phyloP scores from a whole-genome alignment of 2,797 vertebrate species.

The Channallabes apus region DNA sequence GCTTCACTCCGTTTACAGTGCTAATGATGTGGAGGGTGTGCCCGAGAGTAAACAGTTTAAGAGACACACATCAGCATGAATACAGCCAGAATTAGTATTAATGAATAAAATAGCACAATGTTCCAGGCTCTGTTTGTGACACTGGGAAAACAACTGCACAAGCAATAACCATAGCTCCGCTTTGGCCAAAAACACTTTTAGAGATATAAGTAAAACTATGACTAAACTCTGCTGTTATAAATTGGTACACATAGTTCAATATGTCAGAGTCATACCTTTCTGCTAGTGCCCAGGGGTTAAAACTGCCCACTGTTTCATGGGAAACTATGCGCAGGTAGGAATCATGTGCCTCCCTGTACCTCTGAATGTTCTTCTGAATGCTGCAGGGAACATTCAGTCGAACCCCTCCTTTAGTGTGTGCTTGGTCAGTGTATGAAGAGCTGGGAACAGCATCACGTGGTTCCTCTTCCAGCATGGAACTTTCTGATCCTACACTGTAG shows the following conservation, averaged over 20 bases:
- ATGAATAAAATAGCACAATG: constrained; percentile 13
- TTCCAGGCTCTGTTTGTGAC: constrained; percentile 5
- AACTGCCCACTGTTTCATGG: constrained; percentile 78
- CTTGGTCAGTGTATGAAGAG: constrained; percentile 42
- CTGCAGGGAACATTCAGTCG: constrained; percentile 72
- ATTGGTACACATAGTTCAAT: neutral
- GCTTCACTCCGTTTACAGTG: constrained; percentile 67
- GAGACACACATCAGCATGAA: constrained; percentile 35
- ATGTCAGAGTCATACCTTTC: constrained; percentile 77
- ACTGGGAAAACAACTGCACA: constrained; percentile 19
- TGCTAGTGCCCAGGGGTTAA: constrained; percentile 84
- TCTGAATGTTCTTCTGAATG: constrained; percentile 75
- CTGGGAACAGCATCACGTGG: constrained; percentile 47
- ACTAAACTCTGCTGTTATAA: neutral
- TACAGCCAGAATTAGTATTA: constrained; percentile 37
- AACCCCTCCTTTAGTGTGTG: constrained; percentile 41
- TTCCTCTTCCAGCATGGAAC: constrained; percentile 60
- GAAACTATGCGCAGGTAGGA: constrained; percentile 77
- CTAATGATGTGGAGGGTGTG: constrained; percentile 58
- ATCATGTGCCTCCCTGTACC: constrained; percentile 76
- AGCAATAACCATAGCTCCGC: constrained; percentile 18
- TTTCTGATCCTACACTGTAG: constrained; percentile 64
- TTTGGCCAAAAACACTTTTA: constrained; percentile 34
- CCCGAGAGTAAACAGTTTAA: neutral
- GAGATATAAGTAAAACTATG: neutral